Evolutionary conservation across 35 echinoderm and acorn worm genomes (phyloP), one percentile per base, ranked within the genome.

Genomic region (Heliocidaris erythrogramma): DNA sequence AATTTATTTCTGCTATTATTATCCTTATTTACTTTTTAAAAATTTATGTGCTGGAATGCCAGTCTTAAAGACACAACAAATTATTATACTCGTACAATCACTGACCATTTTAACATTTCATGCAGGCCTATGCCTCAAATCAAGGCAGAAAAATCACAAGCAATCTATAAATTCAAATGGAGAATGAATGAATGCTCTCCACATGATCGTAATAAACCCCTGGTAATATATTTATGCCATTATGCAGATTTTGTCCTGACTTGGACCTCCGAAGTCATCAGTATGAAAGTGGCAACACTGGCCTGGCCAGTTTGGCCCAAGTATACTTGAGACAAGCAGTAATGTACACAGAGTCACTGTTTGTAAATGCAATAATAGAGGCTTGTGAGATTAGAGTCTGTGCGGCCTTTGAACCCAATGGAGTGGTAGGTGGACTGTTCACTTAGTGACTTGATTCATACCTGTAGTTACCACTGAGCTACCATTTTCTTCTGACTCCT

Each of bases 361-460:
- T 78, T 78, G 65, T 78, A 78, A 78, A 78, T 78, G 65, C 65
- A 78, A 78, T 78, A 78, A 78, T 27, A 78, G 65, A 78, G 65
- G 5, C 21, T 78, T 78, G 65, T 78, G 65, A 78, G 5, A 78
- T 78, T 4, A 21, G 27, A 21, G 27, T 24, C 18, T 5, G 21
- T 9, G 17, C n/a, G 65, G 65, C 65, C 65, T 78, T 78, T 78
- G 65, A 78, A n/a, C 65, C 27, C 65, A 78, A 78, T 21, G 5
- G 21, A 78, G 65, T 78, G 18, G 2, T 27, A 7, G 65, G 65
- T 78, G 65, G 27, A 78, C 27, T 78, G 60, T 69, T 69, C 60
- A 24, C 24, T 69, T 69, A 27, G 24, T 69, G 65, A 7, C 8
- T 5, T 7, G 18, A n/a, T 78, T 78, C 21, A 78, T 78, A 5